Evolutionary conservation across 2,797 vertebrate genomes (phyloP).

Genomic region (Neostethus bicornis): DNA sequence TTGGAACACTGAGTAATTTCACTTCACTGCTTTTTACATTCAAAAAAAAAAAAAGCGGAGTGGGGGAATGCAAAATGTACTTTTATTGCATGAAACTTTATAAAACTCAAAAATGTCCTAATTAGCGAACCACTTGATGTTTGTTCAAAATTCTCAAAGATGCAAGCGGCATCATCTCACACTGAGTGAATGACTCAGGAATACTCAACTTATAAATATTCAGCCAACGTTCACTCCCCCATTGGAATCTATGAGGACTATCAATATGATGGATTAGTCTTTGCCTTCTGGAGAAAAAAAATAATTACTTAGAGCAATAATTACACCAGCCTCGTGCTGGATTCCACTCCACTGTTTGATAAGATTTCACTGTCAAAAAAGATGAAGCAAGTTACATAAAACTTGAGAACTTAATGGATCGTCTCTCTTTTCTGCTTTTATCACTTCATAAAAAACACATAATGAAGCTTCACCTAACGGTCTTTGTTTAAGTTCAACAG

Average conservation of each 20-base stretch:
- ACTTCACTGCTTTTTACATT: too few species aligned
- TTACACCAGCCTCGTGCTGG: conserved; percentile 61
- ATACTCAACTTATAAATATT: conserved; percentile 60
- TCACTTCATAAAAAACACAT: neutral
- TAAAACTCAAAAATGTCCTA: too few species aligned
- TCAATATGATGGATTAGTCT: conserved; percentile 76
- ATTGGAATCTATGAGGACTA: conserved; percentile 64
- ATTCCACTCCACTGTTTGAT: conserved; percentile 43
- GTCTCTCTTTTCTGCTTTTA: conserved; percentile 1
- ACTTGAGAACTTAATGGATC: conserved; percentile 42
- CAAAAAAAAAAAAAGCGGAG: too few species aligned
- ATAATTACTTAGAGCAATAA: conserved; percentile 75
- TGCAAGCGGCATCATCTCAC: conserved; percentile 14
- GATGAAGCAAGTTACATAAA: conserved; percentile 35
- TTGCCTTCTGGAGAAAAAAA: conserved; percentile 63
- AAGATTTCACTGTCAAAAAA: conserved; percentile 51
- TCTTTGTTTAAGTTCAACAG: neutral
- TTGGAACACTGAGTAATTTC: too few species aligned
- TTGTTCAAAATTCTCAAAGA: conserved; percentile 30
- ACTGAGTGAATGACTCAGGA: conserved; percentile 42
- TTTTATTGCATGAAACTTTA: too few species aligned
- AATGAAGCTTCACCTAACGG: neutral
- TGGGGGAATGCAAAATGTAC: too few species aligned
- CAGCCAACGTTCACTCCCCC: conserved; percentile 44
- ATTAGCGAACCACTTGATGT: neutral